phyloP scores from a whole-genome alignment of 1,140 invertebrate species.

The Drosophila lowei region DNA sequence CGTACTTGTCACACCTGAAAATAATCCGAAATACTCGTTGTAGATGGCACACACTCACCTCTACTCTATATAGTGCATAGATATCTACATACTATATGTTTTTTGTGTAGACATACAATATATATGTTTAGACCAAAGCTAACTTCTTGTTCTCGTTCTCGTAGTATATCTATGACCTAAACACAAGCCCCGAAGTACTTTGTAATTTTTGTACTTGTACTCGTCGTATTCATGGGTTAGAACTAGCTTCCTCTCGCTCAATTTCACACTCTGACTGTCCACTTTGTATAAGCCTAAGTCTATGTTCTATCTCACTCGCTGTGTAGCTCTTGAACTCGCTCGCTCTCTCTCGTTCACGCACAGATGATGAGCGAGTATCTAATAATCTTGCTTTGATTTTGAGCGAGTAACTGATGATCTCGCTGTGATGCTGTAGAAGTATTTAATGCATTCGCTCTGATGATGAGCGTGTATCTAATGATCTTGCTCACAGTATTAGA shows the following conservation, averaged over 20 bases:
- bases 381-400: too few species aligned
- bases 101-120: constrained; percentile 13
- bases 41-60: constrained; percentile 15
- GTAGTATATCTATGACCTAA: constrained; percentile 22
- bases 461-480: too few species aligned
- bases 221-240: constrained; percentile 31
- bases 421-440: too few species aligned
- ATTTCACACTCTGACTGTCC: constrained; percentile 1
- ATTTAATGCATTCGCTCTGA: too few species aligned
- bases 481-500: too few species aligned
- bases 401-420: too few species aligned
- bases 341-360: too few species aligned
- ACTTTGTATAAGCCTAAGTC: constrained; percentile 9
- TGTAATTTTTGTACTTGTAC: not conserved
- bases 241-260: constrained; percentile 15
- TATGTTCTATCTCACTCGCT: not conserved
- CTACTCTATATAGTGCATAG: constrained; percentile 1
- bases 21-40: not conserved
- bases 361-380: too few species aligned
- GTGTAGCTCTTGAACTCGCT: not conserved
- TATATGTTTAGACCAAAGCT: constrained; percentile 26
- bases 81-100: constrained; percentile 18
- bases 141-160: constrained; percentile 1
- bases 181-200: constrained; percentile 10
- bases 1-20: constrained; percentile 6